Conservation (phyloP, 2,888 invertebrate species). For the Tricholauxania praeusta region DNA sequence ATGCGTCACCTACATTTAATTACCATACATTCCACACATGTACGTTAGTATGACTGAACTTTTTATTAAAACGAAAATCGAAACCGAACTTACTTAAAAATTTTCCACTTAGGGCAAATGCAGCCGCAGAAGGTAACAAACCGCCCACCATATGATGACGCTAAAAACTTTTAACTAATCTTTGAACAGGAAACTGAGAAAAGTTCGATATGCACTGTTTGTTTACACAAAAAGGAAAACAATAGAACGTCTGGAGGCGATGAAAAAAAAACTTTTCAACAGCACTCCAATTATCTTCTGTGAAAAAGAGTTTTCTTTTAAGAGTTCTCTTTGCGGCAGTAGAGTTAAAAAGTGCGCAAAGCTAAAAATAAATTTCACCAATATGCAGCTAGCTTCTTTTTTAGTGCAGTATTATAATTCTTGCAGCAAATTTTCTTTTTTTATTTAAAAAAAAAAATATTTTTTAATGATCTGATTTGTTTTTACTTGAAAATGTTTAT, state of each 20-base stretch:
- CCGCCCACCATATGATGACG: conserved; percentile 65
- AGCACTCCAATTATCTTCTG: too few species aligned
- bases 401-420: too few species aligned
- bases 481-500: conserved; percentile 15
- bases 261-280: background rate
- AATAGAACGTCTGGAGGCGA: background rate
- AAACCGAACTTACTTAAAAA: conserved; percentile 48
- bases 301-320: too few species aligned
- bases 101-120: conserved; percentile 60
- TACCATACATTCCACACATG: too few species aligned
- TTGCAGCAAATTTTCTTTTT: too few species aligned
- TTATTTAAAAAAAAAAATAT: background rate
- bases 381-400: conserved; percentile 9
- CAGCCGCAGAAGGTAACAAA: conserved; percentile 61
- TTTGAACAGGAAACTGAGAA: conserved; percentile 3
- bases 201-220: background rate
- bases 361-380: conserved; percentile 37
- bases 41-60: too few species aligned
- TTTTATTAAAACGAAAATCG: too few species aligned
- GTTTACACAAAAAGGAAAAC: background rate
- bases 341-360: conserved; percentile 25
- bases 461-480: background rate
- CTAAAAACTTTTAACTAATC: conserved; percentile 37
- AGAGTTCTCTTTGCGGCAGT: background rate
- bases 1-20: too few species aligned